phyloP scores from a whole-genome alignment of 2,888 invertebrate species.

The Sisyra terminalis region DNA sequence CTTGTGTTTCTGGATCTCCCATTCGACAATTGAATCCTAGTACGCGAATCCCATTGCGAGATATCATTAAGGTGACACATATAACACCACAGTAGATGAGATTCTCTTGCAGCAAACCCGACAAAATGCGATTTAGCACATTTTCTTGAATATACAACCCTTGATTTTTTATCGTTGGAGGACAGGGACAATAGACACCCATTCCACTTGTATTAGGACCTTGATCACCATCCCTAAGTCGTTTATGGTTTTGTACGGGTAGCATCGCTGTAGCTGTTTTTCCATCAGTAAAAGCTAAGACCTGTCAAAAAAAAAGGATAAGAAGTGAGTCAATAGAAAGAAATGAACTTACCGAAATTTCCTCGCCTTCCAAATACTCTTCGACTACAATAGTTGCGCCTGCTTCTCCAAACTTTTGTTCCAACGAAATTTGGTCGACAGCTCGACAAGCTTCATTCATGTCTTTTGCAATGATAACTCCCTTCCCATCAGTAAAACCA shows the following conservation, averaged over 20 bases:
- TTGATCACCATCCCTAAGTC: conserved; percentile 68
- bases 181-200: conserved; percentile 93
- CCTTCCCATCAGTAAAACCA: conserved; percentile 94
- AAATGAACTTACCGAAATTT: conserved; percentile 81
- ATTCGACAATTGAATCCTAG: conserved; percentile 96
- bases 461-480: conserved; percentile 73
- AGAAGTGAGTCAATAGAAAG: too few relatives aligned
- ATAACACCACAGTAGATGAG: conserved; percentile 75
- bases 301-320: conserved; percentile 25
- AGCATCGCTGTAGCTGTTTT: conserved; percentile 65
- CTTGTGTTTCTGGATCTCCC: conserved; percentile 98
- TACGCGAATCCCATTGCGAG: conserved; percentile 75
- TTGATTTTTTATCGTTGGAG: conserved; percentile 48
- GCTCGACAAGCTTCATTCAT: conserved; percentile 70
- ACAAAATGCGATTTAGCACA: conserved; percentile 63
- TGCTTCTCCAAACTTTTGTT: conserved; percentile 66
- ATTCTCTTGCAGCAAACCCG: conserved; percentile 63
- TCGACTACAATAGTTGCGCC: conserved; percentile 79
- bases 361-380: conserved; percentile 80
- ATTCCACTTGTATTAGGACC: conserved; percentile 97
- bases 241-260: conserved; percentile 92
- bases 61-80: conserved; percentile 94
- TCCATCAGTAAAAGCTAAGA: conserved; percentile 82
- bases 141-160: conserved; percentile 42
- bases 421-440: conserved; percentile 64